phyloP scores from a whole-genome alignment of 2,797 vertebrate genomes.

The Tenualosa ilisha region DNA sequence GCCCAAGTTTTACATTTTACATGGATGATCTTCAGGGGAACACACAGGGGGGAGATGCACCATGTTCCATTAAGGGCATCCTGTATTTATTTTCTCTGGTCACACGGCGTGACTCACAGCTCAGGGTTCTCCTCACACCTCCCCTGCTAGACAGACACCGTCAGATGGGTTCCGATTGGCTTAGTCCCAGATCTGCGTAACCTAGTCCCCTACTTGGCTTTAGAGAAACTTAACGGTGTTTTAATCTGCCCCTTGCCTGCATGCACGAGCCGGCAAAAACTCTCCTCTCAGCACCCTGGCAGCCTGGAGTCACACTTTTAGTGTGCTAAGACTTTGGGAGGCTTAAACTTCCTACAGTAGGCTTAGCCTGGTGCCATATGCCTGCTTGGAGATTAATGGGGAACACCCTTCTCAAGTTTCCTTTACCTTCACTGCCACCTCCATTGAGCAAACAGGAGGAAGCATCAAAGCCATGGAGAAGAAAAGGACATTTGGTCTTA shows the following conservation, averaged over 20 bases:
- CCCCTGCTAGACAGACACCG: slow-evolving; percentile 23
- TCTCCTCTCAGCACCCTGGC: slow-evolving; percentile 2
- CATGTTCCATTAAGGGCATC: not conserved
- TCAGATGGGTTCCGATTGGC: slow-evolving; percentile 23
- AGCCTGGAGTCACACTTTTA: slow-evolving; percentile 22
- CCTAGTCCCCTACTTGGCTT: slow-evolving; percentile 36
- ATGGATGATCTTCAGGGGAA: too few species aligned
- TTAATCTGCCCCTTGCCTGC: slow-evolving; percentile 46
- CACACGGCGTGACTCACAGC: slow-evolving; percentile 37
- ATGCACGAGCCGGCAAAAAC: not conserved
- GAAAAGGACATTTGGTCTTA: not conserved
- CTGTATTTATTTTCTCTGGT: not conserved
- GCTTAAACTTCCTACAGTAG: not conserved
- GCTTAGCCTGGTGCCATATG: slow-evolving; percentile 9
- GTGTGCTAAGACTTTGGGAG: slow-evolving; percentile 22
- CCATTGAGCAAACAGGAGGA: not conserved
- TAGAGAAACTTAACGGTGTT: slow-evolving; percentile 27
- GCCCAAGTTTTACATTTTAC: too few species aligned
- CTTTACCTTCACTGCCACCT: not conserved
- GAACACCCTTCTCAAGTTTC: not conserved
- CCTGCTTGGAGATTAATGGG: not conserved
- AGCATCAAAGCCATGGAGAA: not conserved
- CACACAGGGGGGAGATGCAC: not conserved
- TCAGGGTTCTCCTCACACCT: slow-evolving; percentile 52
- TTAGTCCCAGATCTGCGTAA: slow-evolving; percentile 47